Percentiles rank a stretch among this genome's conserved stretches.
Evolutionary conservation across 2,113 vertebrate genomes (phyloP).

Genomic region (Lycaon pictus): DNA sequence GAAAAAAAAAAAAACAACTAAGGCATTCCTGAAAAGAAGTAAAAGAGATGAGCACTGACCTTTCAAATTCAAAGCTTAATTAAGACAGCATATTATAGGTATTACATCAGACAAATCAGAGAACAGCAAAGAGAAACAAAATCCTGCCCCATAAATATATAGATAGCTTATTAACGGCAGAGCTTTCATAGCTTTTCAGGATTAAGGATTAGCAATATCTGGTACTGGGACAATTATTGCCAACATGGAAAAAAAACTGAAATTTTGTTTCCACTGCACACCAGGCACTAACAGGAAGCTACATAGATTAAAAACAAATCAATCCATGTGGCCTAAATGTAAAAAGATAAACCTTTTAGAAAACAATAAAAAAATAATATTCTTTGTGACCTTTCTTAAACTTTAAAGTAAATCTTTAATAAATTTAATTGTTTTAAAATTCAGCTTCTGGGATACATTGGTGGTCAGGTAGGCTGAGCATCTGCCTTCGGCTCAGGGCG

Average conservation of each 20-base stretch:
- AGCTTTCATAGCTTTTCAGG: neutral
- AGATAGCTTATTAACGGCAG: neutral
- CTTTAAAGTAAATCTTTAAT: neutral
- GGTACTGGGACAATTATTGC: neutral
- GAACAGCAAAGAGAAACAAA: neutral
- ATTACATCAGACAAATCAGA: neutral
- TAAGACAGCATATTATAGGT: neutral
- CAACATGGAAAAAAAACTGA: neutral
- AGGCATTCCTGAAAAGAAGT: neutral
- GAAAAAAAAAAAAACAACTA: neutral
- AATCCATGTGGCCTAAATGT: neutral
- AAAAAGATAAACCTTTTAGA: neutral
- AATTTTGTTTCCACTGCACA: neutral
- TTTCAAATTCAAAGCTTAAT: neutral
- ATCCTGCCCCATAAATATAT: neutral
- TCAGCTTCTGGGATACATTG: neutral
- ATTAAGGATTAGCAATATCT: neutral
- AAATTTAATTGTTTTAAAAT: conserved; percentile 1
- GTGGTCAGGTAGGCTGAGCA: too few species aligned
- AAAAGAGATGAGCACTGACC: neutral
- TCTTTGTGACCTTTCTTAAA: neutral
- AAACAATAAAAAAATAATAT: neutral
- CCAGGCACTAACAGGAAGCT: neutral
- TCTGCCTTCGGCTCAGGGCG: too few species aligned
- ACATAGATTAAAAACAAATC: neutral